A percentile compares a stretch with the other conserved stretches of the same genome.
Evolutionary conservation across 2,113 vertebrate genomes (phyloP).

Genomic region (Xyrauchen texanus): DNA sequence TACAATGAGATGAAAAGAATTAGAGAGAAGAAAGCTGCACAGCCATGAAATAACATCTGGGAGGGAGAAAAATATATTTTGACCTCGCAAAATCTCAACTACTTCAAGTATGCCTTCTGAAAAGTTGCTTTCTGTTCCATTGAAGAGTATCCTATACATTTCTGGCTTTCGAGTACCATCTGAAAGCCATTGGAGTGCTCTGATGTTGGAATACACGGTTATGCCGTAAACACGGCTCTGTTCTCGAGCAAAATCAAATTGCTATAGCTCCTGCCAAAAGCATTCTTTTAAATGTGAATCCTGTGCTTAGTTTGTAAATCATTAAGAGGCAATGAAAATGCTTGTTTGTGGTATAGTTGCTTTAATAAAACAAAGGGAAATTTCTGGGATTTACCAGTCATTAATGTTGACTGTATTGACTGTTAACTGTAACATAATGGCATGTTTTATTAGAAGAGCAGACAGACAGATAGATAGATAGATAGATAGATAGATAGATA

Average conservation of each 20-base stretch:
- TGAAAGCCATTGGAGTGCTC: constrained; percentile 39
- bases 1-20: constrained; percentile 88
- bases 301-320: constrained; percentile 41
- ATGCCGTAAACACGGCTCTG: constrained; percentile 36
- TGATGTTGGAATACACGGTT: constrained; percentile 13
- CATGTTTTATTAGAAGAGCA: background rate
- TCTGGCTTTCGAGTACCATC: constrained; percentile 14
- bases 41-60: constrained; percentile 81
- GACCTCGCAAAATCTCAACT: constrained; percentile 78
- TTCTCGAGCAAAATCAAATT: constrained; percentile 24
- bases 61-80: constrained; percentile 49
- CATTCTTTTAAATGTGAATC: constrained; percentile 39
- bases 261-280: constrained; percentile 38
- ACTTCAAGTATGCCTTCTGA: constrained; percentile 65
- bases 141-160: constrained; percentile 47
- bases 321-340: constrained; percentile 34
- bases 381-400: too few relatives aligned
- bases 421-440: background rate
- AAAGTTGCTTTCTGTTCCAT: constrained; percentile 54
- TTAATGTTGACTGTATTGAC: too few relatives aligned
- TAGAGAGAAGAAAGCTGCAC: constrained; percentile 78
- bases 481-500: background rate
- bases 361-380: too few relatives aligned
- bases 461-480: background rate
- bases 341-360: background rate